phyloP scores from a whole-genome alignment of 2,113 vertebrate species.

The Periophthalmus modestus region DNA sequence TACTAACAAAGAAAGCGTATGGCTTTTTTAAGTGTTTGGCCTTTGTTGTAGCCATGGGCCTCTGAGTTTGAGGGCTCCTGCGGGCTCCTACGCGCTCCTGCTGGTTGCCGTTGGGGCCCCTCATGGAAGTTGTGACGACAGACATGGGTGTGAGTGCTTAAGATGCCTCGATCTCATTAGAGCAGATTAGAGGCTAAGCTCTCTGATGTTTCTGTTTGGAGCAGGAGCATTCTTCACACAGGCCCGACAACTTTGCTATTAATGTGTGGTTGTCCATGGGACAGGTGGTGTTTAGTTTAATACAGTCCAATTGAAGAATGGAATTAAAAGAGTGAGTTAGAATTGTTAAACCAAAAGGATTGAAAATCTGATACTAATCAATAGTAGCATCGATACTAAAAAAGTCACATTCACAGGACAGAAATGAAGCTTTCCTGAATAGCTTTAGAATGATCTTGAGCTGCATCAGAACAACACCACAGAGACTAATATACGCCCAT shows the following conservation, averaged over 20 bases:
- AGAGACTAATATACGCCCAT: too few species aligned
- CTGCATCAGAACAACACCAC: too few species aligned
- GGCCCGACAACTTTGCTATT: background rate
- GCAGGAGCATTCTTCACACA: background rate
- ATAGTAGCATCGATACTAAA: too few species aligned
- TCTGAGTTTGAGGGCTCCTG: too few species aligned
- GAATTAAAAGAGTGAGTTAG: background rate
- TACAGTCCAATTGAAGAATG: background rate
- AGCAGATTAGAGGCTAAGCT: conserved; percentile 72
- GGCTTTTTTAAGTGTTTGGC: too few species aligned
- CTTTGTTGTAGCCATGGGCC: too few species aligned
- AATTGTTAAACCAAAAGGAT: too few species aligned
- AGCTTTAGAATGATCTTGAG: too few species aligned
- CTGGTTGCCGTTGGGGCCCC: background rate
- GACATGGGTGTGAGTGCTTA: conserved; percentile 24
- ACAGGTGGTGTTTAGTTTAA: background rate
- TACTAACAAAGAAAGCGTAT: too few species aligned
- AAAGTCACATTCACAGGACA: too few species aligned
- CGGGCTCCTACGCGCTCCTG: background rate
- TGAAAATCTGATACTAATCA: too few species aligned
- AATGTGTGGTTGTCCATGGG: background rate
- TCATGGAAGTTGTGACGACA: background rate
- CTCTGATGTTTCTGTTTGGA: background rate
- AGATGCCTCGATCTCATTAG: conserved; percentile 68
- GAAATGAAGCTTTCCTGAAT: too few species aligned